Conservation (phyloP, 2,888 invertebrate species). For the Calliopum simillimum region DNA sequence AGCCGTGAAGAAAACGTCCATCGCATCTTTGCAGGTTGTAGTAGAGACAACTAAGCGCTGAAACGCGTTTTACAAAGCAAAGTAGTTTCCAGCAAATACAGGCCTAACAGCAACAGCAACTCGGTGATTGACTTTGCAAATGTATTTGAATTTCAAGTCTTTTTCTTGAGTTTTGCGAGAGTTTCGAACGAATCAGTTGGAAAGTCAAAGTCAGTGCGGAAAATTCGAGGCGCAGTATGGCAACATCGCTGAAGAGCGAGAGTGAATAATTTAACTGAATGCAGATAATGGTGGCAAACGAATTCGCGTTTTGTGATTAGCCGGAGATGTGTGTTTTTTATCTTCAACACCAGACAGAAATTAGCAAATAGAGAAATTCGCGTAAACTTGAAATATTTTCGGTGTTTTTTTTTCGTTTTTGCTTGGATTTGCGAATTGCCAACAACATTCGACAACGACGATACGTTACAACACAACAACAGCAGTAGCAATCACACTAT, state of each 20-base stretch:
- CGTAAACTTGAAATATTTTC: background rate
- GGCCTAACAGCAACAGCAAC: too few relatives aligned
- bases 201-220: slow-evolving; percentile 14
- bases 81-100: too few relatives aligned
- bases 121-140: too few relatives aligned
- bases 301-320: too few relatives aligned
- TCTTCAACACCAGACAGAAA: background rate
- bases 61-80: too few relatives aligned
- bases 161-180: background rate
- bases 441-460: background rate
- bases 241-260: background rate
- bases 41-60: too few relatives aligned
- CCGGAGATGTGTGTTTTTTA: too few relatives aligned
- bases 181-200: slow-evolving; percentile 2
- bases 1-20: too few relatives aligned
- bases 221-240: slow-evolving; percentile 19
- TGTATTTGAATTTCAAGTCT: background rate
- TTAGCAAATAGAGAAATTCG: background rate
- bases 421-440: background rate
- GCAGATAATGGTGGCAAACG: background rate
- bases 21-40: too few relatives aligned
- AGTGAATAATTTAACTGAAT: background rate
- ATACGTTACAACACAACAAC: slow-evolving; percentile 26
- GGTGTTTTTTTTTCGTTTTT: background rate
- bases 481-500: slow-evolving; percentile 1